Evolutionary conservation across 1,140 invertebrate genomes (phyloP).

Genomic region (Zaprionus camerounensis): DNA sequence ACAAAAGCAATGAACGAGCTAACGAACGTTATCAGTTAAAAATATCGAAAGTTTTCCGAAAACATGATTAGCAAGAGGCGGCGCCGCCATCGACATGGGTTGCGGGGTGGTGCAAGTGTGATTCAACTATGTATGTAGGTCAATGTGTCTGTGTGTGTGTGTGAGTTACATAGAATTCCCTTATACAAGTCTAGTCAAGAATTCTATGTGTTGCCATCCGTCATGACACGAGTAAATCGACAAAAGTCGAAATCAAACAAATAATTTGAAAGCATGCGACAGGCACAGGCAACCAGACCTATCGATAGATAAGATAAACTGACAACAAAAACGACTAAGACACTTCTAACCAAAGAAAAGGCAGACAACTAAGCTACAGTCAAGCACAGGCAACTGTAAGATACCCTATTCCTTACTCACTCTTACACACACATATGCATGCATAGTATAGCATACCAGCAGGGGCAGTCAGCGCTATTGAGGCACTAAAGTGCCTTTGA

Average conservation of each 20-base stretch:
- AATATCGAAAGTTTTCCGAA: constrained; percentile 15
- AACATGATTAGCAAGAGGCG: constrained; percentile 13
- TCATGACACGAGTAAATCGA: constrained; percentile 2
- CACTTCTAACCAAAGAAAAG: background rate
- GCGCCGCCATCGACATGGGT: no score
- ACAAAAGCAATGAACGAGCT: background rate
- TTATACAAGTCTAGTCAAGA: background rate
- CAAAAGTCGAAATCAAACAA: constrained; percentile 6
- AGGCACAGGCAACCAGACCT: background rate
- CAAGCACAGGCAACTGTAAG: no score
- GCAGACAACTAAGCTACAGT: no score
- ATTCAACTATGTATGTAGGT: constrained; percentile 39
- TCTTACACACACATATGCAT: no score
- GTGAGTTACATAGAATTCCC: background rate
- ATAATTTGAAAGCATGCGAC: constrained; percentile 2
- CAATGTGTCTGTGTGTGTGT: constrained; percentile 45
- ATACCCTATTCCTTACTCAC: no score
- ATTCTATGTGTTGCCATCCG: constrained; percentile 4
- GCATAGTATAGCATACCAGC: no score
- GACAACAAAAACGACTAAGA: background rate
- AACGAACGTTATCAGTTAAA: constrained; percentile 19
- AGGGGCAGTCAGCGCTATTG: no score
- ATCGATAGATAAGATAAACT: background rate
- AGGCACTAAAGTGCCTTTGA: no score
- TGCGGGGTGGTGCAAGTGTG: no score